phyloP scores from a whole-genome alignment of 1,140 invertebrate genomes.

The Caerostris extrusa region DNA sequence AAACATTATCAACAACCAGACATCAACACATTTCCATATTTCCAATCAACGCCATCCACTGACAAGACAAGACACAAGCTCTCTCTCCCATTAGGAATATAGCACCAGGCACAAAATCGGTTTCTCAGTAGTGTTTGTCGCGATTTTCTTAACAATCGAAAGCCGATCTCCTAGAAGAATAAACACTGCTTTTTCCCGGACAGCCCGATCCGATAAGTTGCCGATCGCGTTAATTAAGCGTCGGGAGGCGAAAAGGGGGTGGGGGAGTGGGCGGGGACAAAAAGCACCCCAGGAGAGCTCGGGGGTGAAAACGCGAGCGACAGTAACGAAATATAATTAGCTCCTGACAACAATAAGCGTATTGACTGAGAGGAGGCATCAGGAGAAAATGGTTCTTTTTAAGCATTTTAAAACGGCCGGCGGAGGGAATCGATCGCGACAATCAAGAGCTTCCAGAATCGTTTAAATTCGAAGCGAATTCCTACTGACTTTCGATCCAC shows the following conservation, averaged over 20 bases:
- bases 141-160: constrained; percentile 8
- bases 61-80: not conserved
- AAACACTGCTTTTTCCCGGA: not conserved
- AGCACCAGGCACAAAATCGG: not conserved
- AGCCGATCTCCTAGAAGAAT: constrained; percentile 42
- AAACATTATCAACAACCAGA: not conserved
- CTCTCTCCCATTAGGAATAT: not conserved
- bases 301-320: constrained; percentile 1
- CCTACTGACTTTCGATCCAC: constrained; percentile 4
- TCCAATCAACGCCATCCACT: not conserved
- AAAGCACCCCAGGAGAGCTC: not conserved
- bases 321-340: constrained; percentile 53
- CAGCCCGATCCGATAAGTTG: not conserved
- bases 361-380: constrained; percentile 16
- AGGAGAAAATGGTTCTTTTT: constrained; percentile 59
- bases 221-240: constrained; percentile 23
- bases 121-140: not conserved
- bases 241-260: not conserved
- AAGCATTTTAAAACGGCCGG: constrained; percentile 47
- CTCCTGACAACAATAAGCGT: constrained; percentile 53
- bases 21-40: constrained; percentile 15
- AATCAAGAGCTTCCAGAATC: constrained; percentile 1
- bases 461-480: constrained; percentile 28
- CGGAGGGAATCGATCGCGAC: constrained; percentile 5
- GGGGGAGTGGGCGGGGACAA: not conserved